phyloP scores from a whole-genome alignment of 1,140 invertebrate genomes.

The Hycleus phaleratus region DNA sequence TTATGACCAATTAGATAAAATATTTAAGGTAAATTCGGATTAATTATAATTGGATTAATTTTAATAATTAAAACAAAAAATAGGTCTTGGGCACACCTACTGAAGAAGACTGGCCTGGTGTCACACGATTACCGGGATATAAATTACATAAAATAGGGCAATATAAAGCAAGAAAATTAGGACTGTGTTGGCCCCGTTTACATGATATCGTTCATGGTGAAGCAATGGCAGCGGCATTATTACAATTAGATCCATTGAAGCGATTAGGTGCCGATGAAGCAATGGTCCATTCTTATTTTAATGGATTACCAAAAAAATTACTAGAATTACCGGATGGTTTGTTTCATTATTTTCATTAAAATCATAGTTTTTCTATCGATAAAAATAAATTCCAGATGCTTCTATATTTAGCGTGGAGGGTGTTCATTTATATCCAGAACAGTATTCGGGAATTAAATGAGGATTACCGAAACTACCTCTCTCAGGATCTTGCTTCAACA shows the following conservation, averaged over 20 bases:
- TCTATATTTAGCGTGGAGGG: constrained; percentile 91
- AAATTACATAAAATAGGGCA: constrained; percentile 70
- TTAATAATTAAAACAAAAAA: neutral
- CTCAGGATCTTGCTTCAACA: constrained; percentile 30
- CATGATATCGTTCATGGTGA: constrained; percentile 83
- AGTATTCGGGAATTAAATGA: constrained; percentile 38
- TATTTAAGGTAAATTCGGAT: constrained; percentile 67
- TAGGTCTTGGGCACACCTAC: constrained; percentile 85
- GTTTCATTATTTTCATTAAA: constrained; percentile 24
- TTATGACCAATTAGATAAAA: constrained; percentile 93
- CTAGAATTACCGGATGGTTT: constrained; percentile 85
- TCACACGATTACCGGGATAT: constrained; percentile 78
- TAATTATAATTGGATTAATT: neutral
- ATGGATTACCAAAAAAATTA: constrained; percentile 77
- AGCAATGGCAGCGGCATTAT: constrained; percentile 72
- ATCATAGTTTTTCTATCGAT: constrained; percentile 2
- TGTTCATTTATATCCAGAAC: constrained; percentile 65
- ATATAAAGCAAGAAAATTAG: constrained; percentile 71
- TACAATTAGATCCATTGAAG: constrained; percentile 80
- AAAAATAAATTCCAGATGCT: constrained; percentile 55
- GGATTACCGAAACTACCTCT: constrained; percentile 20
- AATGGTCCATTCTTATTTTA: constrained; percentile 85
- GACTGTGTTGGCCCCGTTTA: constrained; percentile 79
- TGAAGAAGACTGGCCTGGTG: constrained; percentile 84
- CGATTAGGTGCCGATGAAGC: constrained; percentile 83